Percentiles rank a stretch among this genome's conserved stretches.
These are phyloP conservation scores for Rhynchophorus ferrugineus DNA, from an alignment of 1,140 invertebrate genomes.

Conservation along the genomic window DNA sequence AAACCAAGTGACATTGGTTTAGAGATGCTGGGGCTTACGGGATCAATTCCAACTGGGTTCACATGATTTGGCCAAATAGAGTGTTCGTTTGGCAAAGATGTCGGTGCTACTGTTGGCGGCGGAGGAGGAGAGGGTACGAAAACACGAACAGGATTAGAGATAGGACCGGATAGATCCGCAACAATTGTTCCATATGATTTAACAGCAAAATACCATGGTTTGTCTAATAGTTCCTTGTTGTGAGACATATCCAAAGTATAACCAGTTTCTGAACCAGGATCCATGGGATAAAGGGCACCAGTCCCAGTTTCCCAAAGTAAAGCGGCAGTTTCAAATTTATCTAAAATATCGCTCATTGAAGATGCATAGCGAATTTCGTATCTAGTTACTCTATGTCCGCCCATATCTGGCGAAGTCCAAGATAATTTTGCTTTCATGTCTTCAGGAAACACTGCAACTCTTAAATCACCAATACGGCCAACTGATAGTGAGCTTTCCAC, in stretches of 20 bases:
- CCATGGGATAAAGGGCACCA: constrained; percentile 37
- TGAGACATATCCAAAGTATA: constrained; percentile 44
- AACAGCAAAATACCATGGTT: constrained; percentile 46
- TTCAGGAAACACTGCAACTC: constrained; percentile 36
- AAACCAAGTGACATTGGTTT: constrained; percentile 36
- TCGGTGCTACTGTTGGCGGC: constrained; percentile 42
- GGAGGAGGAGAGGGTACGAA: constrained; percentile 45
- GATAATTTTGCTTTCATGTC: constrained; percentile 42
- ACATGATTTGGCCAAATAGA: constrained; percentile 35
- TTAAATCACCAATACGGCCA: constrained; percentile 45
- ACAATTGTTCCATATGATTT: constrained; percentile 41
- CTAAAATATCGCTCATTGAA: constrained; percentile 41
- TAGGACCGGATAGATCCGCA: constrained; percentile 39
- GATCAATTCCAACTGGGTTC: constrained; percentile 29
- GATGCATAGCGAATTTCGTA: constrained; percentile 46
- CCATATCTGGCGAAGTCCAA: constrained; percentile 52
- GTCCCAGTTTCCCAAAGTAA: constrained; percentile 38
- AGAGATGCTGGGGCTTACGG: constrained; percentile 28
- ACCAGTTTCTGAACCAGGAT: constrained; percentile 41
- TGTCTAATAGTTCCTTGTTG: constrained; percentile 41
- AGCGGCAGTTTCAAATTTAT: constrained; percentile 41
- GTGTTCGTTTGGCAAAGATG: constrained; percentile 32
- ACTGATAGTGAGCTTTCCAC: constrained; percentile 23
- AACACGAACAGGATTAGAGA: constrained; percentile 51
- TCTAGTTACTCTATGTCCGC: constrained; percentile 41